Evolutionary conservation across 2,113 vertebrate genomes (phyloP).

Genomic region (Triplophysa siluroides): DNA sequence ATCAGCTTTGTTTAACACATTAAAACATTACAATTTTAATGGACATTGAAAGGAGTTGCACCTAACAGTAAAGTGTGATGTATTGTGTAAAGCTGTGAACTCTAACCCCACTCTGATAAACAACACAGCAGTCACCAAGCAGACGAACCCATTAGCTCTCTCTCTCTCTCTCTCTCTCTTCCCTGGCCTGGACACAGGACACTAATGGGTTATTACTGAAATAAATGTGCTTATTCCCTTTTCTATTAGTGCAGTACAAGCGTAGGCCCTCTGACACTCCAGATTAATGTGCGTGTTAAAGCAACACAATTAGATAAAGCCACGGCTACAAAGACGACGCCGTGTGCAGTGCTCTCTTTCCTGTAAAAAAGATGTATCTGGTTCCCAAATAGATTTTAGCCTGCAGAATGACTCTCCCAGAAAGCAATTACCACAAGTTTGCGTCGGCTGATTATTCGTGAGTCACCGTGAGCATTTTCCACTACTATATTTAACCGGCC

Average conservation of each 20-base stretch:
- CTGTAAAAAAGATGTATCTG: slow-evolving; percentile 37
- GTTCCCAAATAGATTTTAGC: slow-evolving; percentile 38
- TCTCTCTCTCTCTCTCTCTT: slow-evolving; percentile 6
- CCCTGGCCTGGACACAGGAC: slow-evolving; percentile 17
- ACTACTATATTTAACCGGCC: slow-evolving; percentile 23
- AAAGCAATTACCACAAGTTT: slow-evolving; percentile 44
- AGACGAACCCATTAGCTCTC: slow-evolving; percentile 17
- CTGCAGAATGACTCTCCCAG: slow-evolving; percentile 25
- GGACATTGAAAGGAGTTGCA: no score
- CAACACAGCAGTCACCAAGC: slow-evolving; percentile 21
- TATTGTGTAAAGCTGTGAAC: slow-evolving; percentile 10
- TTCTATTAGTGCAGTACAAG: slow-evolving; percentile 37
- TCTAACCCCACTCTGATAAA: slow-evolving; percentile 24
- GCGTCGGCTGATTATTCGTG: slow-evolving; percentile 31
- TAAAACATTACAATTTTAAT: neutral
- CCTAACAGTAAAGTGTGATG: neutral
- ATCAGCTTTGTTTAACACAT: neutral
- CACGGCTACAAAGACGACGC: slow-evolving; percentile 2
- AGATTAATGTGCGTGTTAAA: slow-evolving; percentile 42
- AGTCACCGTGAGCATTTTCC: slow-evolving; percentile 30
- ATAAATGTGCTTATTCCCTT: slow-evolving; percentile 40
- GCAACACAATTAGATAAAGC: slow-evolving; percentile 28
- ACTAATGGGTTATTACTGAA: slow-evolving; percentile 45
- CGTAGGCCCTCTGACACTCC: slow-evolving; percentile 22
- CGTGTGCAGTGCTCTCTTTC: neutral